phyloP scores from a whole-genome alignment of 2,797 vertebrate species.

The Sternarchorhynchus goeldii region DNA sequence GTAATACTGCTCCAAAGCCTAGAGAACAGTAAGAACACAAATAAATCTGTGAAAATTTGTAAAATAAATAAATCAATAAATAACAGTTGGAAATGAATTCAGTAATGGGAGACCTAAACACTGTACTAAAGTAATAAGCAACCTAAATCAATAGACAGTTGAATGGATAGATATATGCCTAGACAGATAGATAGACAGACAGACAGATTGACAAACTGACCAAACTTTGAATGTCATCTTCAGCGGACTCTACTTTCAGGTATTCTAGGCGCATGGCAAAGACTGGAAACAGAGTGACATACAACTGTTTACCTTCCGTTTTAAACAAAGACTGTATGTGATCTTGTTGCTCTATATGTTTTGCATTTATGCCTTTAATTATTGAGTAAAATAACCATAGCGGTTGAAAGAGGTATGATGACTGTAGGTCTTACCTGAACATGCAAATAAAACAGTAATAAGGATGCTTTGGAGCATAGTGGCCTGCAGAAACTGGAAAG shows the following conservation, averaged over 20 bases:
- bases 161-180: too few species aligned
- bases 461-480: slow-evolving; percentile 43
- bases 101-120: neutral
- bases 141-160: neutral
- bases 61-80: neutral
- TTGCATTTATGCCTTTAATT: neutral
- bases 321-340: neutral
- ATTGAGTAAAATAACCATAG: too few species aligned
- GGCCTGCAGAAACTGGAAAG: neutral
- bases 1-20: too few species aligned
- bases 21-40: neutral
- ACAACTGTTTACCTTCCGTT: neutral
- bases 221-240: slow-evolving; percentile 8
- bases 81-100: too few species aligned
- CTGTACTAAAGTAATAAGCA: neutral
- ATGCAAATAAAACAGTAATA: slow-evolving; percentile 26
- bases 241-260: slow-evolving; percentile 29
- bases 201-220: neutral
- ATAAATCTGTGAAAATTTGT: neutral
- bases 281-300: slow-evolving; percentile 24
- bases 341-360: neutral
- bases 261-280: slow-evolving; percentile 26
- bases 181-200: too few species aligned
- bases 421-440: slow-evolving; percentile 39
- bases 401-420: neutral